Base-by-base conservation (phyloP, 2,797 vertebrate species). In the Crocodylus rhombifer region DNA sequence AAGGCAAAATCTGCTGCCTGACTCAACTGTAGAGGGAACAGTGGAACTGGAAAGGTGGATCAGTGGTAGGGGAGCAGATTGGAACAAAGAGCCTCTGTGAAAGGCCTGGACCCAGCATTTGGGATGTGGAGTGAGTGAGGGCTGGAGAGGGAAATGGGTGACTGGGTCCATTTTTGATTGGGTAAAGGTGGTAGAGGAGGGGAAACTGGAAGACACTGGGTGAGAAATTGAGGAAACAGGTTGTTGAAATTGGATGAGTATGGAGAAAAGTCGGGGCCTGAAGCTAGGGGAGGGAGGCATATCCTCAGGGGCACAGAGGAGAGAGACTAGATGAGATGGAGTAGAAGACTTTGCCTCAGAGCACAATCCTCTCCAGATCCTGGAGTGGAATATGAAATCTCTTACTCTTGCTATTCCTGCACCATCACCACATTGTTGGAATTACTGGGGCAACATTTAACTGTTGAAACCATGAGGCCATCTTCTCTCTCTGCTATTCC, bases 71-170 rank as follows among this genome's bases (percentile, higher is more conserved):
- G 17, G 21, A 12, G 5, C 64, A 6, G 4, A 18, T 9, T 80
- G 4, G 26, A 83, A 56, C 5, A 18, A 21, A 6, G 25, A 42
- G 7, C 7, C 42, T 42, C 42, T 42, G 42, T 42, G 42, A 42
- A 42, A 51, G 42, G 10, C 42, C 42, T 51, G 42, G 10, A 9
- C 42, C 42, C 10, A 9, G 42, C 74, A 14, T 0, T 33, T 0
- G 7, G 7, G 9, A 13, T 76, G 4, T 23, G 7, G 5, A 30
- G 3, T 21, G 51, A 86, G 11, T 71, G 33, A 13, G 42, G 88
- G 4, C 84, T 89, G 86, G n/a, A 87, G 82, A 33, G 10, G 33
- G 14, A 78, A 87, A 8, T 77, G 67, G 42, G 55, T 82, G 16
- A 30, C 60, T 79, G 30, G 63, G 26, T 18, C 18, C 2, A 20